phyloP scores from a whole-genome alignment of 1,140 invertebrate species.

The Trinorchestia longiramus region DNA sequence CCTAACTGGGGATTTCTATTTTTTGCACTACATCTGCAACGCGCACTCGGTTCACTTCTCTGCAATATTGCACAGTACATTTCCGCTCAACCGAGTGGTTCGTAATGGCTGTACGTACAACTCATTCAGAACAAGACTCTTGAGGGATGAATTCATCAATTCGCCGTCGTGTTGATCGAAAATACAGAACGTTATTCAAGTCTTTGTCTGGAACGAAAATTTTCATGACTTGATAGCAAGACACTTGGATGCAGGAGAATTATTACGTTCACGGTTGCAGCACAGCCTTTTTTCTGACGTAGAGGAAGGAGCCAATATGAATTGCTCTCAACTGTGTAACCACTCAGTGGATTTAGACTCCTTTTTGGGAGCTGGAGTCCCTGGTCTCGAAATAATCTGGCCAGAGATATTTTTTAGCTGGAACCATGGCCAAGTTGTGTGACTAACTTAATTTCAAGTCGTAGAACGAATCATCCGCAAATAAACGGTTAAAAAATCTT shows the following conservation, averaged over 20 bases:
- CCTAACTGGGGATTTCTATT: too few relatives aligned
- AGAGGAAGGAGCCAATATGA: not conserved
- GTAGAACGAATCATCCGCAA: not conserved
- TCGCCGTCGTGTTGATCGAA: not conserved
- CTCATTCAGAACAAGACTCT: not conserved
- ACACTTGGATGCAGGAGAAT: not conserved
- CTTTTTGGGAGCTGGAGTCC: too few relatives aligned
- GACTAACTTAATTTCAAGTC: not conserved
- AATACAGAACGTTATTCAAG: not conserved
- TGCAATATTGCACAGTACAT: too few relatives aligned
- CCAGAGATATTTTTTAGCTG: too few relatives aligned
- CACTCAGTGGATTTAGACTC: not conserved
- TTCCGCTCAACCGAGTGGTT: too few relatives aligned
- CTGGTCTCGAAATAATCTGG: too few relatives aligned
- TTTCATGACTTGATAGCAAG: not conserved
- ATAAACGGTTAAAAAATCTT: too few relatives aligned
- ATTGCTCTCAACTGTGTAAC: not conserved
- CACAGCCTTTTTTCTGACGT: not conserved
- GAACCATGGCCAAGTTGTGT: not conserved
- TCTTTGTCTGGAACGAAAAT: not conserved
- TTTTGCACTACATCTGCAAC: too few relatives aligned
- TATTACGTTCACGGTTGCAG: not conserved
- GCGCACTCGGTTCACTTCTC: too few relatives aligned
- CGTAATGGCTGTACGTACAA: too few relatives aligned
- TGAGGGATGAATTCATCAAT: not conserved